Percentiles rank a stretch among this genome's conserved stretches.
These are phyloP conservation scores for Umimayanthus chanpuru DNA, from an alignment of 92 coral and sea anemone genomes.

Conservation along the genomic window DNA sequence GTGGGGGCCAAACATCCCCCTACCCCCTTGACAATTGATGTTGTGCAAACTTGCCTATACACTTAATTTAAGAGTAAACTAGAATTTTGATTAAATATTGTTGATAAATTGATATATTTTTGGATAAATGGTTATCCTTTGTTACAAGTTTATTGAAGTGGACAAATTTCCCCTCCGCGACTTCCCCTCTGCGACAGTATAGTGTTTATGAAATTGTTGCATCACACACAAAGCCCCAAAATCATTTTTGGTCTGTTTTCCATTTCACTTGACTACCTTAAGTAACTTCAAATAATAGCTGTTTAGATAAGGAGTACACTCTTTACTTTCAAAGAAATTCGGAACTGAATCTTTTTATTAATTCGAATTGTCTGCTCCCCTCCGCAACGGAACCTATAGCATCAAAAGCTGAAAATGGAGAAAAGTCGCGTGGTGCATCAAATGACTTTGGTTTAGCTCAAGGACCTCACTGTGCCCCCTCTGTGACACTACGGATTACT, in stretches of 20 bases:
- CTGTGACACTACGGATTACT: background rate
- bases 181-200: background rate
- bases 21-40: conserved; percentile 5
- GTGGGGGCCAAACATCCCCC: background rate
- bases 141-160: conserved; percentile 19
- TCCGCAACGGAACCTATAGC: conserved; percentile 11
- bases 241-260: conserved; percentile 10
- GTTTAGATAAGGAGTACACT: conserved; percentile 28
- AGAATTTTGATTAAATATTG: conserved; percentile 10
- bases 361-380: background rate
- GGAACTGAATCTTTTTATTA: too few relatives aligned
- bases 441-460: conserved; percentile 3
- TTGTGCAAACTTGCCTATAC: conserved; percentile 21
- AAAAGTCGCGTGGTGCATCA: background rate
- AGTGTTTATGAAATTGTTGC: conserved; percentile 9
- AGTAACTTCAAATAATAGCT: conserved; percentile 23
- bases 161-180: background rate
- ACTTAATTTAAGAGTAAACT: conserved; percentile 2
- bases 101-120: background rate
- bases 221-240: conserved; percentile 22
- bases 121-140: conserved; percentile 2
- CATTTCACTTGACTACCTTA: conserved; percentile 27
- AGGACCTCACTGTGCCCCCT: conserved; percentile 1
- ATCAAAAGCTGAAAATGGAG: conserved; percentile 14
- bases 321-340: conserved; percentile 10